Conservation (phyloP, 2,113 vertebrate species). For the Alectura lathami region DNA sequence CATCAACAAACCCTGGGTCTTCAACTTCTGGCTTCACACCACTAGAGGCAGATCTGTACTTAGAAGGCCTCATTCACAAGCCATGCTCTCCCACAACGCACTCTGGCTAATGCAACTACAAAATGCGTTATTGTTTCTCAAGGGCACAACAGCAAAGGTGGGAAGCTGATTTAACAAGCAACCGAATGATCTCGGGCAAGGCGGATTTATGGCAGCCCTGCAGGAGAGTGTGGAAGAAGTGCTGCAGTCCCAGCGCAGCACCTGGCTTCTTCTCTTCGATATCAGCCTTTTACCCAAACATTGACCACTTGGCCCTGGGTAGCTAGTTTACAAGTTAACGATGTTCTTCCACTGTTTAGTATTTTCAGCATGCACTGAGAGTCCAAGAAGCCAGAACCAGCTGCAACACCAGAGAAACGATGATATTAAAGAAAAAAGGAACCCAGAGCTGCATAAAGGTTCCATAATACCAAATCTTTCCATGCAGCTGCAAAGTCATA, state of each 20-base stretch:
- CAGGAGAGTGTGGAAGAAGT: neutral
- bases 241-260: neutral
- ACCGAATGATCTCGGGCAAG: neutral
- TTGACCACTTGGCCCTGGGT: neutral
- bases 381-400: neutral
- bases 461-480: rapidly evolving
- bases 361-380: neutral
- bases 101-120: rapidly evolving
- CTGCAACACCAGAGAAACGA: neutral
- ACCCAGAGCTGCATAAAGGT: neutral
- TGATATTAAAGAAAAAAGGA: too few species aligned
- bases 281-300: neutral
- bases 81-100: too few species aligned
- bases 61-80: too few species aligned
- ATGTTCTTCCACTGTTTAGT: rapidly evolving
- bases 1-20: rapidly evolving
- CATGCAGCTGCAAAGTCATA: neutral
- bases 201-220: neutral
- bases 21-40: neutral
- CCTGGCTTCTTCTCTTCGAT: neutral
- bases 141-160: rapidly evolving
- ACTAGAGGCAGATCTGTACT: neutral
- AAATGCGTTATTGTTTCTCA: rapidly evolving
- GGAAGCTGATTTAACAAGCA: neutral
- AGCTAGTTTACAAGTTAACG: neutral